phyloP scores from a whole-genome alignment of 37 sponge, comb jelly and placozoan species.

The Corticium candelabrum region DNA sequence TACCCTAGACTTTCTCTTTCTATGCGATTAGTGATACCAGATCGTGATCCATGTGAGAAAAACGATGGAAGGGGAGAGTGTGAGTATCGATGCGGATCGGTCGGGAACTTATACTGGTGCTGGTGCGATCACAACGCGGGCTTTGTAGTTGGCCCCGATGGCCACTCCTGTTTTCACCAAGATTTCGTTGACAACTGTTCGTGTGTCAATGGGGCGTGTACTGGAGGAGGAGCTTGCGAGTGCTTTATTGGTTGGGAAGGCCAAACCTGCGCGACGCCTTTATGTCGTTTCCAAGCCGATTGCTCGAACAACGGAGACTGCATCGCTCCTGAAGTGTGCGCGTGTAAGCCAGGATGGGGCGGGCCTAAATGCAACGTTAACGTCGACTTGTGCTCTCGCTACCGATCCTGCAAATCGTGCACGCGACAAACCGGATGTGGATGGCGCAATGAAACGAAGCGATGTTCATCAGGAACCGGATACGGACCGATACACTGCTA shows the following conservation, averaged over 20 bases:
- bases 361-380: not conserved
- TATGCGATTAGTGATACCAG: not conserved
- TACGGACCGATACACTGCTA: too few species aligned
- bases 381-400: not conserved
- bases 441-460: not conserved
- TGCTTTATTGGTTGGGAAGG: not conserved
- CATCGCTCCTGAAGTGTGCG: not conserved
- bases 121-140: not conserved
- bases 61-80: not conserved
- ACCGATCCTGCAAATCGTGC: not conserved
- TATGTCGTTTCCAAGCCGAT: not conserved
- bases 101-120: too few species aligned
- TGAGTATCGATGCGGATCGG: not conserved
- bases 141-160: not conserved
- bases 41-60: not conserved
- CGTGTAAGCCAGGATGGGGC: not conserved
- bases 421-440: not conserved
- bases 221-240: not conserved
- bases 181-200: not conserved
- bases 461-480: not conserved
- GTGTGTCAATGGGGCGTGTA: not conserved
- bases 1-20: too few species aligned
- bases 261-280: not conserved
- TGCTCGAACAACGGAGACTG: not conserved
- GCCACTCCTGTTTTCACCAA: not conserved